Base-by-base conservation (phyloP, 2,888 invertebrate genomes). In the Sarcophaga subvicina region DNA sequence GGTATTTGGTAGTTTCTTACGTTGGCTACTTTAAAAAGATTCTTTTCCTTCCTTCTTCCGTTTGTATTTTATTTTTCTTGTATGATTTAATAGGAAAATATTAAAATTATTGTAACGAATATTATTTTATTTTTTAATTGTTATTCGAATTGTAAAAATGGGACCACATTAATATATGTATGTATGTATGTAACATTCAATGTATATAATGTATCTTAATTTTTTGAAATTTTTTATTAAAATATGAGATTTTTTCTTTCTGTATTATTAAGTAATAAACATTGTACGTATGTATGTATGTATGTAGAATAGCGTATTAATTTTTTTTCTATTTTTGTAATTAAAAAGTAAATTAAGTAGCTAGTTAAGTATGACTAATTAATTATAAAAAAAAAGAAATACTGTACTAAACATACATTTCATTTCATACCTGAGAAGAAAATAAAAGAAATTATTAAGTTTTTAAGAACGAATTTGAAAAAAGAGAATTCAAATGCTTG, bases 11-110 rank as follows among this genome's bases (percentile, higher is more conserved):
- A 90, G 87, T 71, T 87, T 87, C 82, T 64, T 88, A 54, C 89
- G 88, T 80, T 89, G 89, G 89, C 72, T 90, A 60, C 83, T 89
- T 60, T 90, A 83, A 88, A 54, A 63, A n/a, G 6, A 5, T 27
- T 59, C 47, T 69, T 64, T 62, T 64, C 45, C 37, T 2, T 10
- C 2, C 37, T 10, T 37, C 37, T 37, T 37, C 37, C 2, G 37
- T 37, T 17, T 60, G 25, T 76, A 47, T 37, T 67, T 69, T 54
- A 22, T 17, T 45, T 17, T 54, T 14, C 17, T 54, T 54, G 17
- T 54, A 54, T 54, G 1, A 14, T 54, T 54, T 54, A 54, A 54
- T 54, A 54, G 54, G 54, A 54, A 2, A 54, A 54, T 14, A 54
- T 17, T 54, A 54, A 54, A 54, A 14, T 54, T 14, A 14, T 54